phyloP scores from a whole-genome alignment of 2,888 invertebrate species.

The Drosophila trichaetosa region DNA sequence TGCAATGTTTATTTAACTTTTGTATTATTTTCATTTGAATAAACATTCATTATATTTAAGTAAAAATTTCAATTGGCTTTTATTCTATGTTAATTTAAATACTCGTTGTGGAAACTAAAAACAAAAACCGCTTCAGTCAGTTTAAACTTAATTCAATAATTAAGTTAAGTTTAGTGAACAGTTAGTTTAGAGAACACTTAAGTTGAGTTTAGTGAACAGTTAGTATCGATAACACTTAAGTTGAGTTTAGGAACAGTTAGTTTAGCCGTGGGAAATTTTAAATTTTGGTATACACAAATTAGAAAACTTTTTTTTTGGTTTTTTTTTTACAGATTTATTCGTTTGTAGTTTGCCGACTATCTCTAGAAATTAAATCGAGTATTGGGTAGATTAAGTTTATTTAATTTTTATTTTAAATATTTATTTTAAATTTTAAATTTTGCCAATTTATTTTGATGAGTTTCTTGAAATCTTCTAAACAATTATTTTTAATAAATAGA shows the following conservation, averaged over 20 bases:
- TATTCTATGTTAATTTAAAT: conserved; percentile 49
- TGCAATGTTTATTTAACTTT: conserved; percentile 32
- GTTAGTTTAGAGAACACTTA: neutral
- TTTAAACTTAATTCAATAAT: neutral
- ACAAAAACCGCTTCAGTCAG: neutral
- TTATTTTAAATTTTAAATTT: too few relatives aligned
- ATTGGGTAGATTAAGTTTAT: too few relatives aligned
- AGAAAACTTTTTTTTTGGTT: neutral
- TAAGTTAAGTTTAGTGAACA: neutral
- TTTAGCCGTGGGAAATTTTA: neutral
- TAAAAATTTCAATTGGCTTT: conserved; percentile 40
- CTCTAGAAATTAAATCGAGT: neutral
- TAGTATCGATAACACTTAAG: neutral
- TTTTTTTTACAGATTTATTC: neutral
- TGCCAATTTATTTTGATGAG: neutral
- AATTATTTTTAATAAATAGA: conserved; percentile 59
- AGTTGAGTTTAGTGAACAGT: neutral
- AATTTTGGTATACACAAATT: neutral
- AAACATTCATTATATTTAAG: conserved; percentile 45
- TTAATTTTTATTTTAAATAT: neutral
- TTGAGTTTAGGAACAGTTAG: neutral
- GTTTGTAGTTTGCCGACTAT: neutral
- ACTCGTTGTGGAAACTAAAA: conserved; percentile 58
- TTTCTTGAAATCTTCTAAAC: neutral
- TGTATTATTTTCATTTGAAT: conserved; percentile 65